Base-by-base conservation (phyloP, 2,113 vertebrate species). In the Scopus umbretta region DNA sequence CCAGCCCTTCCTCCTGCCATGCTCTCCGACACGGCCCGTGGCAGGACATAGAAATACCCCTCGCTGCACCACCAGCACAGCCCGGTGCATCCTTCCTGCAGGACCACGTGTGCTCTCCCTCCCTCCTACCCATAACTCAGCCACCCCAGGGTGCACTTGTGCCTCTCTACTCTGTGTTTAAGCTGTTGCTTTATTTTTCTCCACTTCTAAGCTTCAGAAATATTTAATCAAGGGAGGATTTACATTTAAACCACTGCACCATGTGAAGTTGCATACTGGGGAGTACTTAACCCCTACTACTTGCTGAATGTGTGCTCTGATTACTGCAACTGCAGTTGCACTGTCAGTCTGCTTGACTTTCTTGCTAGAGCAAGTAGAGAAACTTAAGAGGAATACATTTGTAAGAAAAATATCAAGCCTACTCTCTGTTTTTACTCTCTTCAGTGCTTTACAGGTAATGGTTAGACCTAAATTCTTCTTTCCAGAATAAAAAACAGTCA, bases 141-240 rank as follows among this genome's bases (percentile, higher is more conserved):
- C 47, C 67, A 42, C 14, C n/a, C 40, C 47, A 47, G 45, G 42
- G 25, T 42, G 68, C 56, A 52, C 38, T 62, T 84, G 38, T 13
- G 14, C 43, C 50, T 61, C n/a, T 59, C 53, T 43, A 9, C 19
- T 55, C 63, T 47, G 26, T 3, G 16, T 81, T 65, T 43, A 52
- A 53, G 55, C 63, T 52, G 50, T 32, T 71, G 20, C 45, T 74
- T 55, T 67, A 47, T 27, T 86, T 61, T 75, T 68, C 62, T 79
- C 38, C 34, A 8, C 34, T 91, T 63, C 13, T 66, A 65, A 92
- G 73, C 62, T 82, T 84, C 66, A 91, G 83, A 94, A 90, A 81
- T 78, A 92, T 88, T 90, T 83, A 90, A 93, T 90, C 63, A 71
- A 78, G 38, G 16, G 42, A 88, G 82, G 80, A 82, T 86, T 93